Percentiles rank a stretch among this genome's conserved stretches.
phyloP scores from a whole-genome alignment of 2,888 invertebrate species.

The Megastigmus dorsalis region DNA sequence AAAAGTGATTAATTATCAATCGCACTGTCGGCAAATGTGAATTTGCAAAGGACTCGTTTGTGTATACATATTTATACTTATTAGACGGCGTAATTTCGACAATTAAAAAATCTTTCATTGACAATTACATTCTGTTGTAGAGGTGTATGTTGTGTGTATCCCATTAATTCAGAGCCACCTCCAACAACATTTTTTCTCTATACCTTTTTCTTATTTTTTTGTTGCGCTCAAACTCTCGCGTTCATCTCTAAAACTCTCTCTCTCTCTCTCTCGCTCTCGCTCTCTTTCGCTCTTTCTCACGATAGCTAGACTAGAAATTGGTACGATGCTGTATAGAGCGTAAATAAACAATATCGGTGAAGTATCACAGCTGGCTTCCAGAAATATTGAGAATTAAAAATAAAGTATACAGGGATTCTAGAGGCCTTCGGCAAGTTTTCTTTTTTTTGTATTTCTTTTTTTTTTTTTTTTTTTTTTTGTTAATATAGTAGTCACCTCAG shows the following conservation, averaged over 20 bases:
- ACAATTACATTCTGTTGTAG: slow-evolving; percentile 27
- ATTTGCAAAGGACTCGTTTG: slow-evolving; percentile 30
- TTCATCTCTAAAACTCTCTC: not conserved
- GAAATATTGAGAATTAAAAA: slow-evolving; percentile 64
- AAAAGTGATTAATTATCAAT: not conserved
- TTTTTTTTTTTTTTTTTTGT: slow-evolving; percentile 24
- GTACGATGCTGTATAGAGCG: slow-evolving; percentile 55
- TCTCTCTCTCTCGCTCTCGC: slow-evolving; percentile 8
- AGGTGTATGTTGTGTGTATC: not conserved
- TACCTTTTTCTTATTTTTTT: not conserved
- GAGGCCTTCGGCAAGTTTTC: slow-evolving; percentile 63
- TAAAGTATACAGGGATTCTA: slow-evolving; percentile 59
- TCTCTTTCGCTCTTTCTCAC: slow-evolving; percentile 12
- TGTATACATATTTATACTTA: not conserved
- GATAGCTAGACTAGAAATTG: slow-evolving; percentile 42
- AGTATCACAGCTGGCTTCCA: slow-evolving; percentile 73
- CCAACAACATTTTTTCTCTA: not conserved
- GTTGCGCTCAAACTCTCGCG: too few species aligned
- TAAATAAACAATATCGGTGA: slow-evolving; percentile 60
- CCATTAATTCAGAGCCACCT: slow-evolving; percentile 35
- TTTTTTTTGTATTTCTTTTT: slow-evolving; percentile 25
- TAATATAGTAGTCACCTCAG: slow-evolving; percentile 44
- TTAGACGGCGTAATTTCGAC: slow-evolving; percentile 45
- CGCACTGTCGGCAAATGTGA: slow-evolving; percentile 4
- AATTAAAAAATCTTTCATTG: slow-evolving; percentile 28